Conservation (phyloP, 2,888 invertebrate genomes). For the Ferrisia virgata region DNA sequence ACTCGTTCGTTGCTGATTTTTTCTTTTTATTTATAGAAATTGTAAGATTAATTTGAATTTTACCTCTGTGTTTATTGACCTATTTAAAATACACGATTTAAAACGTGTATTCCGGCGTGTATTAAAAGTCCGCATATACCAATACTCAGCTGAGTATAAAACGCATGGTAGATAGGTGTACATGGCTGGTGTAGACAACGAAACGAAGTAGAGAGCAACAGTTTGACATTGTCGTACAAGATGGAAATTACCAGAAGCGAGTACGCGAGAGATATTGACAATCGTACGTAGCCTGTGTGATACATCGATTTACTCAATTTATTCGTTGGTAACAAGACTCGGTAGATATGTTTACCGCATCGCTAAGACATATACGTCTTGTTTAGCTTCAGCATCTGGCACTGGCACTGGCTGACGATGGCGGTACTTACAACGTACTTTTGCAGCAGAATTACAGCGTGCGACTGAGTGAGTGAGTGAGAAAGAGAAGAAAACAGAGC, state of each 20-base stretch:
- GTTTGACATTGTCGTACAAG: conserved; percentile 12
- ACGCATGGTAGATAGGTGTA: neutral
- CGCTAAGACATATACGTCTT: conserved; percentile 2
- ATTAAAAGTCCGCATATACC: neutral
- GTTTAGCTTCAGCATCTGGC: neutral
- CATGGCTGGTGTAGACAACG: neutral
- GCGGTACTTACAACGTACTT: neutral
- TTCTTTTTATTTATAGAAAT: neutral
- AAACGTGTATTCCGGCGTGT: neutral
- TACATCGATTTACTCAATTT: neutral
- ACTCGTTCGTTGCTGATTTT: neutral
- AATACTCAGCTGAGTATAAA: too few species aligned
- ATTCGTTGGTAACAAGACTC: neutral
- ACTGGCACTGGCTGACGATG: too few species aligned
- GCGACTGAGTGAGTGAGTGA: too few species aligned
- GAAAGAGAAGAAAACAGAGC: too few species aligned
- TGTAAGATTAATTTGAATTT: neutral
- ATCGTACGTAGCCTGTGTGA: neutral
- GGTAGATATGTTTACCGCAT: neutral
- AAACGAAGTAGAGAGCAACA: neutral
- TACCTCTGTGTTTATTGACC: conserved; percentile 17
- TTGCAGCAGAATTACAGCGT: neutral
- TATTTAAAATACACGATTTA: neutral
- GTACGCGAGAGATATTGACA: neutral
- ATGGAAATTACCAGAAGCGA: conserved; percentile 18